These are phyloP conservation scores for Pseudolaguvia tuberculata DNA, from an alignment of 2,113 vertebrate species.

Conservation along the genomic window DNA sequence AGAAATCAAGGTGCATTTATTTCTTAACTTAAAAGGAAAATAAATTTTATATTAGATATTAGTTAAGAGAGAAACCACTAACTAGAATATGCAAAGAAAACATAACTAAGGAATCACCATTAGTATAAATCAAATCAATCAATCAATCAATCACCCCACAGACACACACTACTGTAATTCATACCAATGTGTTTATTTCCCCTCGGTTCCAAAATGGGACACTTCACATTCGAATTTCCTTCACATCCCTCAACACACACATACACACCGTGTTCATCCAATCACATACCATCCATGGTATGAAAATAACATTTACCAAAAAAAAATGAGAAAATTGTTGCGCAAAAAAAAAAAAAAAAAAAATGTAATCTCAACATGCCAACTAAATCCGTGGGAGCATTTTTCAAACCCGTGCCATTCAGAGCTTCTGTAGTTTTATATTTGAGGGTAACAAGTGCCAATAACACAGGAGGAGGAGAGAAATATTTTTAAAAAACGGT, in stretches of 20 bases:
- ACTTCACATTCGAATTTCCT: slow-evolving; percentile 38
- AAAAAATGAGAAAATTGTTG: neutral
- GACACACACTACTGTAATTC: neutral
- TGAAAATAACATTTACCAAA: slow-evolving; percentile 51
- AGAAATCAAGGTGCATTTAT: too few species aligned
- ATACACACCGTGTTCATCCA: slow-evolving; percentile 43
- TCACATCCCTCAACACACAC: slow-evolving; percentile 46
- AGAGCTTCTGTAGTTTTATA: slow-evolving; percentile 5
- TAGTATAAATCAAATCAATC: too few species aligned
- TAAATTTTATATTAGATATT: too few species aligned
- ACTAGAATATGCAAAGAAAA: too few species aligned
- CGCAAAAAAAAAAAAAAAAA: neutral
- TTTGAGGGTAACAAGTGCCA: slow-evolving; percentile 1
- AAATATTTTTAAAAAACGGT: neutral
- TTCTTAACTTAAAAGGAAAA: too few species aligned
- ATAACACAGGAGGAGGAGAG: neutral
- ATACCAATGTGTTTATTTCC: slow-evolving; percentile 59
- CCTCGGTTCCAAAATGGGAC: slow-evolving; percentile 51
- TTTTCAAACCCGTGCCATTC: neutral
- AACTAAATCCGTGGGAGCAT: neutral
- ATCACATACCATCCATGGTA: slow-evolving; percentile 59
- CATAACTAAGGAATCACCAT: neutral
- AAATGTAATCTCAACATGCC: neutral
- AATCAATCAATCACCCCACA: too few species aligned
- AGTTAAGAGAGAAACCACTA: too few species aligned